Evolutionary conservation across 92 coral and sea anemone genomes (phyloP).

Genomic region (Desmophyllum pertusum): DNA sequence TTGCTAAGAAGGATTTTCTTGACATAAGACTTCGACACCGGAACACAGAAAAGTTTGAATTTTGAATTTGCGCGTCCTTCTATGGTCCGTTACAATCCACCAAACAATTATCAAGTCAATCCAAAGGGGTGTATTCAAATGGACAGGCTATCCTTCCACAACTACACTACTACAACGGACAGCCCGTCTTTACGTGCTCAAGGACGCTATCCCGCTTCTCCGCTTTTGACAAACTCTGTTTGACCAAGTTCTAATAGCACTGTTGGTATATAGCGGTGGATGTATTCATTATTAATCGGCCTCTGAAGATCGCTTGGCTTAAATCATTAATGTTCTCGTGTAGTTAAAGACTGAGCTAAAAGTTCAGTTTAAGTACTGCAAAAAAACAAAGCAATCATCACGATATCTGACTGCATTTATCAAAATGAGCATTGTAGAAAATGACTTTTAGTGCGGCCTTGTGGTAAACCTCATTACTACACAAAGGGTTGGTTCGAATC

Average conservation of each 20-base stretch:
- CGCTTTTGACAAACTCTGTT: constrained; percentile 13
- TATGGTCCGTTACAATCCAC: not conserved
- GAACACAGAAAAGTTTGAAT: not conserved
- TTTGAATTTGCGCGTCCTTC: not conserved
- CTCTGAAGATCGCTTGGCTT: constrained; percentile 3
- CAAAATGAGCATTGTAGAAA: not conserved
- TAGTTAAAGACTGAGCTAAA: constrained; percentile 1
- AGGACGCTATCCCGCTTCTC: constrained; percentile 10
- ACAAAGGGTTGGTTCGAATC: not conserved
- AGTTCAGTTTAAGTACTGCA: not conserved
- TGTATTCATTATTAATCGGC: constrained; percentile 25
- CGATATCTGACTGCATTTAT: not conserved
- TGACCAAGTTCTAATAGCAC: constrained; percentile 5
- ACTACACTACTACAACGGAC: constrained; percentile 43
- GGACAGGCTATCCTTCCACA: constrained; percentile 25
- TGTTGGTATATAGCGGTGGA: constrained; percentile 48
- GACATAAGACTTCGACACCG: not conserved
- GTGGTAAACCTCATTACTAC: too few species aligned
- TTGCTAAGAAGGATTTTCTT: not conserved
- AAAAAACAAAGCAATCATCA: not conserved
- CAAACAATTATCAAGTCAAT: not conserved
- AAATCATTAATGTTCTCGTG: constrained; percentile 33
- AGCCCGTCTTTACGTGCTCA: constrained; percentile 28
- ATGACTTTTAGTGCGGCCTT: not conserved
- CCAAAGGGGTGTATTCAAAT: not conserved